Base-by-base conservation (phyloP, 1,140 invertebrate species). In the Hylyphantes graminicola region DNA sequence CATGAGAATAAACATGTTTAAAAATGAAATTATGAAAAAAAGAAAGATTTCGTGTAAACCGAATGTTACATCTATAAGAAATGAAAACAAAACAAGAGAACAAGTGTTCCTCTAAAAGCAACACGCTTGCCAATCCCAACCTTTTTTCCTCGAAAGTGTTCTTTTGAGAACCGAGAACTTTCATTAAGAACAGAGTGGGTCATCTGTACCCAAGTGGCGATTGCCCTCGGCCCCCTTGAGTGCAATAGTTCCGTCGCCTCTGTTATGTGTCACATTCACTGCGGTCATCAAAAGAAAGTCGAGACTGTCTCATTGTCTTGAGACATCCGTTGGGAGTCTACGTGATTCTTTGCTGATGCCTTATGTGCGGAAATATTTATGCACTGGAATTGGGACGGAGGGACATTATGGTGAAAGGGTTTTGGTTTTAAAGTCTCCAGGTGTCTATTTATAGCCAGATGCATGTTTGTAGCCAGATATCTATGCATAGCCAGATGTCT, bases 181-280 rank as follows among this genome's bases (percentile, higher is more conserved):
- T 74, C 72, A 74, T 74, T 55, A 59, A 12, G 53, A 55, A 61
- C 53, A 74, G 57, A 48, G 72, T 15, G 8, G 53, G 9, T 55
- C 72, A 74, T 74, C 55, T 74, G 59, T 74, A 74, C 59, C 55
- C 55, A 74, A 74, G 48, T 57, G 9, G 55, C 55, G 72, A 74
- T 74, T 74, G 59, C 72, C 59, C 54, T 17, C 59, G 51, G 54
- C 21, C 59, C 72, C 72, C 72, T 12, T 3, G 72, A 59, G 72
- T 74, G 35, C 35, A 35, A 35, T 35, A 35, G 35, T 35, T 35
- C 35, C 72, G 72, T 57, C 54, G 57, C 53, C 70, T 73, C 54
- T 19, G 70, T 59, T 74, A 61, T 59, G 21, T 74, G 72, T 74
- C 72, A 74, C 72, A 74, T 74, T 35, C 72, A 74, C 54, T 74